Conservation (phyloP, 2,888 invertebrate species). For the Nomada ferruginata region DNA sequence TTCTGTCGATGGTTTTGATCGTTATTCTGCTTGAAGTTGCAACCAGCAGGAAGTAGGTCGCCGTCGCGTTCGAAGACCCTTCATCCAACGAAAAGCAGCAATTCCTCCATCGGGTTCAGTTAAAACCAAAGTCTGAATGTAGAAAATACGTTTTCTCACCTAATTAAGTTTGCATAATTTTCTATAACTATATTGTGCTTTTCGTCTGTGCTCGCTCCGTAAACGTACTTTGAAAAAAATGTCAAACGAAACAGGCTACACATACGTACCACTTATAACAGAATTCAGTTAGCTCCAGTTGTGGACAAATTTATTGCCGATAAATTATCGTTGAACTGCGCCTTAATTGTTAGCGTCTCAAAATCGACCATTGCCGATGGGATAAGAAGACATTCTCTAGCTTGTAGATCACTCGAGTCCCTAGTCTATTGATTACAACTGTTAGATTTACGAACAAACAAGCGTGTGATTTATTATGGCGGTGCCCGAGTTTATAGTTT, state of each 20-base stretch:
- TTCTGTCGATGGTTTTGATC: not conserved
- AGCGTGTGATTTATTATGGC: slow-evolving; percentile 21
- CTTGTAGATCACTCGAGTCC: not conserved
- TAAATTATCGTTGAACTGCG: slow-evolving; percentile 51
- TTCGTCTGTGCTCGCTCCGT: slow-evolving; percentile 8
- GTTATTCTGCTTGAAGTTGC: slow-evolving; percentile 11
- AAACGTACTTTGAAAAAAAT: not conserved
- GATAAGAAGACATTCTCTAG: slow-evolving; percentile 18
- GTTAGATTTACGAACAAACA: slow-evolving; percentile 29
- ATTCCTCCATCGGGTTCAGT: not conserved
- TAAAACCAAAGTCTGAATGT: not conserved
- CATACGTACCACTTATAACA: slow-evolving; percentile 33
- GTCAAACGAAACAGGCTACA: slow-evolving; percentile 16
- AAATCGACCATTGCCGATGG: slow-evolving; percentile 28
- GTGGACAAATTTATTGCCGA: slow-evolving; percentile 51
- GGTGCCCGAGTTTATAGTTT: slow-evolving; percentile 14
- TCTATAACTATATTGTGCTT: slow-evolving; percentile 2
- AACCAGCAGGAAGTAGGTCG: slow-evolving; percentile 20
- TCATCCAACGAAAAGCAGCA: not conserved
- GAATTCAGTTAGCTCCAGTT: slow-evolving; percentile 21
- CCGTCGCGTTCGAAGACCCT: not conserved
- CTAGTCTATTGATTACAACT: slow-evolving; percentile 1
- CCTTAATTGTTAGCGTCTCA: slow-evolving; percentile 53
- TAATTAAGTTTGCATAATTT: not conserved
- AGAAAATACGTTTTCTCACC: not conserved